Base-by-base conservation (phyloP, 2,113 vertebrate species). In the Catagonus wagneri region DNA sequence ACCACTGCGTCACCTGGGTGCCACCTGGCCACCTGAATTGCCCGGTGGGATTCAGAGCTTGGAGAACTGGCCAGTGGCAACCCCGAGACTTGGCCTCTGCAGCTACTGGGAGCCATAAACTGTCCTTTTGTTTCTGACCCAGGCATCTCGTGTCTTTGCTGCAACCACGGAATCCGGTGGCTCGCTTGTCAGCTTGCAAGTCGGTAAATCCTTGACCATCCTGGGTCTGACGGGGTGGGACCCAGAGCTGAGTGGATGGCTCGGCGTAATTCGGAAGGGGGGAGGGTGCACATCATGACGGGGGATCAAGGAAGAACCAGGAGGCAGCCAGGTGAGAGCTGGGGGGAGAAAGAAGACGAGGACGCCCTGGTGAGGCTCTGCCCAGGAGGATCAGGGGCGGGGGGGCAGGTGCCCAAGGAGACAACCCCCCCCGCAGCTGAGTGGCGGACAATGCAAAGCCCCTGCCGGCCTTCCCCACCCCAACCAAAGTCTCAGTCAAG, bases 241-340 rank as follows among this genome's bases (percentile, higher is more conserved):
- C 84, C 44, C 36, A 27, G 2, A 10, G n/a, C 66, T 27, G 39
- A 56, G 56, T 0, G 14, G 15, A 39, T 0, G 85, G 68, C 25
- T 52, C 65, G 0, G 44, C 2, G 4, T 4, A 3, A 54, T 4
- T 1, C 1, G 0, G 56, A 44, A 32, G 60, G 20, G 34, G 56
- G 25, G n/a, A 12, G 6, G 14, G 66, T 23, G 76, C 20, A 19
- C 2, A n/a, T 0, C 0, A 0, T 1, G 65, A 14, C 34, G 23
- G 11, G 22, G 20, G 25, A 4, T n/a, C 78, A 10, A 23, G 44
- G 85, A 23, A 16, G 17, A 72, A 20, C 54, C 20, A 29, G 44
- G 27, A 58, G 61, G 22, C 36, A 25, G 23, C 54, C 1, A 19
- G 9, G 4, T 1, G 27, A 27, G 61, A 29, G 11, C 20, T 1